Evolutionary conservation across 1,140 invertebrate genomes (phyloP).

Genomic region (Drosophila willistoni): DNA sequence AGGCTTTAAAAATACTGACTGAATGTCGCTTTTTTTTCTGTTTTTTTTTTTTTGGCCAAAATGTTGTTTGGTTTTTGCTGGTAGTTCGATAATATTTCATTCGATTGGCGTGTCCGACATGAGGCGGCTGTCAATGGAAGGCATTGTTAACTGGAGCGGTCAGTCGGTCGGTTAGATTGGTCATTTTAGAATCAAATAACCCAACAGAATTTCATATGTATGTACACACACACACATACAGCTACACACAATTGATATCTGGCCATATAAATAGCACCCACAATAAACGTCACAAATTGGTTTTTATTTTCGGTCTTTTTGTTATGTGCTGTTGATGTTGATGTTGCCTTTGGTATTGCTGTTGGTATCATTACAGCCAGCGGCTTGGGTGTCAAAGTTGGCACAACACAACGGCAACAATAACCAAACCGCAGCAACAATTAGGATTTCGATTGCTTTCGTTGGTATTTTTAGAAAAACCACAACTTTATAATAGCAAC

Average conservation of each 20-base stretch:
- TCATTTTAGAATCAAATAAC: constrained; percentile 60
- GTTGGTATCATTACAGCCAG: constrained; percentile 23
- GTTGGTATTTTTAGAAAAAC: constrained; percentile 70
- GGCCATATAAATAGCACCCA: constrained; percentile 47
- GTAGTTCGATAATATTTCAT: constrained; percentile 61
- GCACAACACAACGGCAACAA: constrained; percentile 42
- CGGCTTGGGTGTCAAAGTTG: constrained; percentile 66
- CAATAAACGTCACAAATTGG: constrained; percentile 76
- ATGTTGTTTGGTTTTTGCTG: constrained; percentile 1
- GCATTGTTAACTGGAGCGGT: constrained; percentile 39
- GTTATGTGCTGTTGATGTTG: constrained; percentile 14
- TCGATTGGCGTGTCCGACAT: constrained; percentile 62
- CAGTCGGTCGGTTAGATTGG: constrained; percentile 14
- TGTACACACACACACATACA: not conserved
- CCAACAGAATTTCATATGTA: constrained; percentile 21
- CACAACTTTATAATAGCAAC: constrained; percentile 65
- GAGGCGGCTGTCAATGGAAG: constrained; percentile 72
- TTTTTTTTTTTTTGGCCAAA: constrained; percentile 2
- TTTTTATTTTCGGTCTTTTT: constrained; percentile 49
- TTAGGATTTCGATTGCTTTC: constrained; percentile 55
- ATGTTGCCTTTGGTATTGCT: constrained; percentile 32
- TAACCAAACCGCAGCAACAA: constrained; percentile 61
- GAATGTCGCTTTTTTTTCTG: constrained; percentile 46
- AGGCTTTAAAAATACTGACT: constrained; percentile 49
- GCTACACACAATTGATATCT: constrained; percentile 27